phyloP scores from a whole-genome alignment of 2,797 vertebrate genomes.

The Chloroceryle inda region DNA sequence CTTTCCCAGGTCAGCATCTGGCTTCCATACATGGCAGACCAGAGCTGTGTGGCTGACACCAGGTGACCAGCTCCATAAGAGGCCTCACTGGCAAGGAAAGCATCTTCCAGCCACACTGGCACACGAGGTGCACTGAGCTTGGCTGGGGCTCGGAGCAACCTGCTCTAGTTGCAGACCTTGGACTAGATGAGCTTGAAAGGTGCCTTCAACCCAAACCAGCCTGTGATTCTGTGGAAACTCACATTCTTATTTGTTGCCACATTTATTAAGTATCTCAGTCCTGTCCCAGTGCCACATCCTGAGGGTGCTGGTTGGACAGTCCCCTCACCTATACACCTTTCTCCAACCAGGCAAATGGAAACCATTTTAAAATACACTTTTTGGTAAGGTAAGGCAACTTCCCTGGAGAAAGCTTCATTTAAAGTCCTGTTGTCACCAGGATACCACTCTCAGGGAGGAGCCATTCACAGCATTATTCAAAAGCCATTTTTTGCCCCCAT shows the following conservation, averaged over 20 bases:
- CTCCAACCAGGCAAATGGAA: not conserved
- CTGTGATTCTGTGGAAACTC: not conserved
- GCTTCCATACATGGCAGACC: not conserved
- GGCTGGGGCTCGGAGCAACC: not conserved
- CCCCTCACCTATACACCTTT: rapidly evolving
- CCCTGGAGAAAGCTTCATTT: rapidly evolving
- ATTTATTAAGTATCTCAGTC: rapidly evolving
- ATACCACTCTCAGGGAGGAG: rapidly evolving
- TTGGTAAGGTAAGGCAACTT: rapidly evolving
- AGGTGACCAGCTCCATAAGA: rapidly evolving
- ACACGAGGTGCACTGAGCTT: rapidly evolving
- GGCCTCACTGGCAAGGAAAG: not conserved
- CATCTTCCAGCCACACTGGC: not conserved
- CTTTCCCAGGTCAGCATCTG: not conserved
- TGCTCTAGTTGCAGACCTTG: too few species aligned
- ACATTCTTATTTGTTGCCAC: rapidly evolving
- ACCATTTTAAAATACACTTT: not conserved
- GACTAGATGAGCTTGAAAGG: too few species aligned
- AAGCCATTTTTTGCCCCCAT: not conserved
- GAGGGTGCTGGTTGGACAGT: not conserved
- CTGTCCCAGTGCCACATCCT: rapidly evolving
- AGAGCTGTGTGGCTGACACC: not conserved
- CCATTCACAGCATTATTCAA: not conserved
- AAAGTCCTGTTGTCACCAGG: rapidly evolving
- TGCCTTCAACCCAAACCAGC: too few species aligned